phyloP scores from a whole-genome alignment of 2,888 invertebrate species.

The Buathra laborator region DNA sequence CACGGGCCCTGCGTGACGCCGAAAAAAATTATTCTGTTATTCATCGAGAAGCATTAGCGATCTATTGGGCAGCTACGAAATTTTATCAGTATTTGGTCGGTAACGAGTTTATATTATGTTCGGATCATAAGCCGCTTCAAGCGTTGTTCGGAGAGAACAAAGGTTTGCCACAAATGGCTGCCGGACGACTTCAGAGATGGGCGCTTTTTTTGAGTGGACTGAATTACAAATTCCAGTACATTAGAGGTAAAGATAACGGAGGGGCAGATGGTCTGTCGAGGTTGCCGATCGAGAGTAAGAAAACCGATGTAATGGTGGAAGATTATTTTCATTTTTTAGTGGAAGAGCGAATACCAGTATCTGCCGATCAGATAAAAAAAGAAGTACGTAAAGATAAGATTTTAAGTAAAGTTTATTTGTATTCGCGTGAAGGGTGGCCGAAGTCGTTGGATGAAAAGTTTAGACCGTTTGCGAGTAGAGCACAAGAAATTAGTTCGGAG shows the following conservation, averaged over 20 bases:
- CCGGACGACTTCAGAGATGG: conserved; percentile 50
- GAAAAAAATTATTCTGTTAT: conserved; percentile 73
- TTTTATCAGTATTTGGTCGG: conserved; percentile 55
- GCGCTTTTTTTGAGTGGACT: conserved; percentile 50
- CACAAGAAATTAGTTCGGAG: conserved; percentile 33
- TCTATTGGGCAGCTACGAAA: conserved; percentile 74
- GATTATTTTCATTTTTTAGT: conserved; percentile 38
- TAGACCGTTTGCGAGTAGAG: conserved; percentile 23
- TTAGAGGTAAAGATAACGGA: conserved; percentile 43
- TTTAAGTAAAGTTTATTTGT: conserved; percentile 26
- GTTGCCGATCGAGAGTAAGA: background rate
- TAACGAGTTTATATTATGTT: conserved; percentile 46
- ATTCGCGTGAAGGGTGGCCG: conserved; percentile 36
- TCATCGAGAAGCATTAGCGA: conserved; percentile 77
- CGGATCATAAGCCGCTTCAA: conserved; percentile 58
- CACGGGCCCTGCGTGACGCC: conserved; percentile 59
- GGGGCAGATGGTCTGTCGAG: conserved; percentile 42
- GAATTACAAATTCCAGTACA: conserved; percentile 47
- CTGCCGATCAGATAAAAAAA: background rate
- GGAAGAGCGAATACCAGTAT: conserved; percentile 11
- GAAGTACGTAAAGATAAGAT: conserved; percentile 1
- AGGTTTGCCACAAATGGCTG: conserved; percentile 47
- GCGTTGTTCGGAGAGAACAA: conserved; percentile 51
- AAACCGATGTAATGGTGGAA: background rate
- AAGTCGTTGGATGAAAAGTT: background rate